phyloP scores from a whole-genome alignment of 2,888 invertebrate genomes.

The Pachliopta kotzebuea region DNA sequence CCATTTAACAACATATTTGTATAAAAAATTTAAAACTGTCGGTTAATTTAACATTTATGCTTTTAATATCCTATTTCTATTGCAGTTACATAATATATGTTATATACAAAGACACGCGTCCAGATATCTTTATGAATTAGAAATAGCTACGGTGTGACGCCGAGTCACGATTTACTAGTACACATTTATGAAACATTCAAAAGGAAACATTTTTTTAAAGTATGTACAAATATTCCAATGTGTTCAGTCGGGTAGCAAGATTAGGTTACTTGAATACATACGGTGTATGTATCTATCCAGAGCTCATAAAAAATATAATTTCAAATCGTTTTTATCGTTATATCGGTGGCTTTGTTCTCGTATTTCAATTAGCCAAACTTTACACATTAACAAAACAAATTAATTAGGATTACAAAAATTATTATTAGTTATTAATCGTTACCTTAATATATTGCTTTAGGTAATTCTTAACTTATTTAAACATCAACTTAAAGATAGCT shows the following conservation, averaged over 20 bases:
- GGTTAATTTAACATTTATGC: constrained; percentile 17
- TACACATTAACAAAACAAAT: not conserved
- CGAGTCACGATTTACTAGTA: not conserved
- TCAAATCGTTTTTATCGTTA: not conserved
- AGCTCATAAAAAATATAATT: not conserved
- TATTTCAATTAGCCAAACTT: not conserved
- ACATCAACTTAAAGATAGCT: not conserved
- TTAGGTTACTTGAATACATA: constrained; percentile 2
- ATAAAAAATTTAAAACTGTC: constrained; percentile 28
- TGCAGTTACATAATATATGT: constrained; percentile 22
- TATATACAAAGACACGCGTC: constrained; percentile 27
- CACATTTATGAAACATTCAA: not conserved
- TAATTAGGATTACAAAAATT: not conserved
- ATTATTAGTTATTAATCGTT: not conserved
- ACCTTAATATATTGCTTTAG: constrained; percentile 1
- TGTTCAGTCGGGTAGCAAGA: not conserved
- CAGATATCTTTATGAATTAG: constrained; percentile 11
- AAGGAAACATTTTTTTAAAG: constrained; percentile 1
- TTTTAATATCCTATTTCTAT: constrained; percentile 25
- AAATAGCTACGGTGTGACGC: constrained; percentile 23
- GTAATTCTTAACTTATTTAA: constrained; percentile 1
- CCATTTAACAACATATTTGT: constrained; percentile 22
- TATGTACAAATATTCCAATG: constrained; percentile 1
- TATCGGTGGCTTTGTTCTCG: not conserved
- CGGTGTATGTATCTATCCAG: constrained; percentile 2